Percentiles rank a stretch among this genome's conserved stretches.
phyloP scores from a whole-genome alignment of 2,113 vertebrate species.

The Hydropotes inermis region DNA sequence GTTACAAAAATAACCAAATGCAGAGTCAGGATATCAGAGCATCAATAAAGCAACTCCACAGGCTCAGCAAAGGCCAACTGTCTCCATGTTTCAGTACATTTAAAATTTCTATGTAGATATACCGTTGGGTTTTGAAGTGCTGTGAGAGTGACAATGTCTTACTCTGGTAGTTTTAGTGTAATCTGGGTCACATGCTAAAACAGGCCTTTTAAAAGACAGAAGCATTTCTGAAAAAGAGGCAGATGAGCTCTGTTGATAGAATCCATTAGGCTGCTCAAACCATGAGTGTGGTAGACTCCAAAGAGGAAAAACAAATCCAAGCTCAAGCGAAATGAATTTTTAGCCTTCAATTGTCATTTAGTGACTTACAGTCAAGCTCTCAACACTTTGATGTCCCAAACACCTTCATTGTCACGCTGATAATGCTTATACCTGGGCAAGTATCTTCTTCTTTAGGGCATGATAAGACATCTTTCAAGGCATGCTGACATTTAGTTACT shows the following conservation, averaged over 20 bases:
- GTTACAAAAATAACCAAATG: neutral
- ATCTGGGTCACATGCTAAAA: neutral
- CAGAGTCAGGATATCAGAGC: neutral
- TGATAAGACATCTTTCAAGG: neutral
- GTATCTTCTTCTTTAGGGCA: neutral
- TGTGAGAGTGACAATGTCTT: neutral
- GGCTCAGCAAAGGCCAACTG: neutral
- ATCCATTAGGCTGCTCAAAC: neutral
- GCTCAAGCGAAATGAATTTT: neutral
- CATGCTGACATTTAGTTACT: neutral
- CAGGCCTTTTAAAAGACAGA: neutral
- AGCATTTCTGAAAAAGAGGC: neutral
- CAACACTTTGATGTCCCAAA: neutral
- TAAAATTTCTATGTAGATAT: neutral
- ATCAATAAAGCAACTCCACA: neutral
- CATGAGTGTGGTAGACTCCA: neutral
- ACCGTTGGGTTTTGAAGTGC: neutral
- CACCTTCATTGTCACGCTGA: neutral
- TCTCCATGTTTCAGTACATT: neutral
- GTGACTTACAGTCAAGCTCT: neutral
- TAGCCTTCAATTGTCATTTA: neutral
- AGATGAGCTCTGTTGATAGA: neutral
- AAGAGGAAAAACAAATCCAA: constrained; percentile 30
- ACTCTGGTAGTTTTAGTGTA: neutral
- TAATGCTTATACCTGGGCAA: neutral